Percentiles rank a stretch among this genome's conserved stretches.
Evolutionary conservation across 2,888 invertebrate genomes (phyloP).

Genomic region (Parascotia fuliginaria): DNA sequence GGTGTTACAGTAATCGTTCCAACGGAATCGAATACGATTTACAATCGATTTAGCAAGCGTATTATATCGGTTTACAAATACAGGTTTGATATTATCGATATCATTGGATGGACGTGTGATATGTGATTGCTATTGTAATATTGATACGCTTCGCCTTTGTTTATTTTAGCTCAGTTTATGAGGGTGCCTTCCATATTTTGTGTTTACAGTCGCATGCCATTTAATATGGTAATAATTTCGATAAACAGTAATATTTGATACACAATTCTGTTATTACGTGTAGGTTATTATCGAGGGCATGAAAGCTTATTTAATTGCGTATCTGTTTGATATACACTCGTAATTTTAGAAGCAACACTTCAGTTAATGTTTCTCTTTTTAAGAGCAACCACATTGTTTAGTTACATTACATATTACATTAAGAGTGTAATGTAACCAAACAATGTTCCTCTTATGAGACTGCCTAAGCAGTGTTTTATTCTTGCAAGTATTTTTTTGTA

Average conservation of each 20-base stretch:
- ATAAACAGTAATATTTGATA: not conserved
- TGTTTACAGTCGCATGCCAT: not conserved
- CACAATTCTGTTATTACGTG: not conserved
- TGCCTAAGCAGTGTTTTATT: too few relatives aligned
- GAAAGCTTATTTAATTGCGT: not conserved
- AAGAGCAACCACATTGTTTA: too few relatives aligned
- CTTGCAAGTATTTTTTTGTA: too few relatives aligned
- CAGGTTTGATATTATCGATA: slow-evolving; percentile 32
- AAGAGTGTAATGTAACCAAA: too few relatives aligned
- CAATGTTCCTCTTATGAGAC: too few relatives aligned
- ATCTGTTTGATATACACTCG: not conserved
- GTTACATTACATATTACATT: too few relatives aligned
- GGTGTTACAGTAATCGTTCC: slow-evolving; percentile 70
- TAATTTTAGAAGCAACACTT: too few relatives aligned
- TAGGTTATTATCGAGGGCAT: not conserved
- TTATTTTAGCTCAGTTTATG: slow-evolving; percentile 35
- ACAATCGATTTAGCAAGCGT: slow-evolving; percentile 56
- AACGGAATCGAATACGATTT: slow-evolving; percentile 63
- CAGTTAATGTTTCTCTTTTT: too few relatives aligned
- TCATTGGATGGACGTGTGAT: slow-evolving; percentile 36
- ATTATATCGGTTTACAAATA: slow-evolving; percentile 50
- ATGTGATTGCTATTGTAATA: slow-evolving; percentile 36
- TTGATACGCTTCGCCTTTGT: slow-evolving; percentile 25
- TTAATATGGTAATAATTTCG: slow-evolving; percentile 1
- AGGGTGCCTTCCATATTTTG: slow-evolving; percentile 10